Base-by-base conservation (phyloP, 2,797 vertebrate species). In the Diplodus puntazzo region DNA sequence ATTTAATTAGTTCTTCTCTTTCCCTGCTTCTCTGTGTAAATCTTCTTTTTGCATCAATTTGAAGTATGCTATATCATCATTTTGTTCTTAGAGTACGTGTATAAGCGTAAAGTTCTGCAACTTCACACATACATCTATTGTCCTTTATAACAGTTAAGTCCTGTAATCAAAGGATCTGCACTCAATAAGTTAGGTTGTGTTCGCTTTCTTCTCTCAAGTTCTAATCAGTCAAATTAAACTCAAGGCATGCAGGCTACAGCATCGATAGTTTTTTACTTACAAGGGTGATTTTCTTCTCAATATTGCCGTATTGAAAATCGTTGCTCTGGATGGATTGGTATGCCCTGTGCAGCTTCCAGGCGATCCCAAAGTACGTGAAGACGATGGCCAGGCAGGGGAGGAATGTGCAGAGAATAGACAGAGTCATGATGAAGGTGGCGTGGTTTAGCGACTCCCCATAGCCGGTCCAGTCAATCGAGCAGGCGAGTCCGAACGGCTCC, bases 341-440 rank as follows among this genome's bases (percentile, higher is more conserved):
- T 20, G 85, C 91, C 73, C 79, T 86, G 89, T 94, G 92, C n/a
- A 95, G 88, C 74, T 93, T 94, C 92, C 92, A 94, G 42, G 88
- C 90, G 8, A 95, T 92, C 20, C 86, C 90, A 9, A 82, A 89
- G 48, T 95, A 94, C 25, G 88, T 91, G 64, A 89, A 89, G 63
- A 93, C 7, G 74, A 94, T 92, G 64, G 88, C 68, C 25, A 84
- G 75, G n/a, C 79, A 92, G 62, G 94, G 93, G 6, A 94, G 71
- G 69, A 94, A 69, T 9, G 89, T 93, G 81, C 91, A 93, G 50
- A 92, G 81, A 2, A 94, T 17, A 0, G 89, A 82, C 63, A 94
- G 72, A 42, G 81, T 43, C 73, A 87, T 73, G 62, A 94, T 92
- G 81, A 94, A 94, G 23, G 90, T 90, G 75, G 90, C 79, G 69